A percentile compares a stretch with the other conserved stretches of the same genome.
Conservation (phyloP, 2,797 vertebrate species). For the Clarias pachynema region DNA sequence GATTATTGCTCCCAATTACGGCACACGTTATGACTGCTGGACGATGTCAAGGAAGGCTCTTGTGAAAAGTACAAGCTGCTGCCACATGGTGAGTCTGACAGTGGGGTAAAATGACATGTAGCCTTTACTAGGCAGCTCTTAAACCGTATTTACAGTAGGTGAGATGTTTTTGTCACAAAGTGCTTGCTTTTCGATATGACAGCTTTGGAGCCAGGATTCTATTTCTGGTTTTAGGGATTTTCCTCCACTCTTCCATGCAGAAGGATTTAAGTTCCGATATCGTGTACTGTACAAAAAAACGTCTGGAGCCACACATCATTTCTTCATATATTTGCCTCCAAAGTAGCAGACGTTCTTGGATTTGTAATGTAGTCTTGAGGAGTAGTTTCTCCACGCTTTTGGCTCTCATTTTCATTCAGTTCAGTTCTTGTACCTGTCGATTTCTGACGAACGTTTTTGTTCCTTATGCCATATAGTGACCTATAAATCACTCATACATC, state of each 20-base stretch:
- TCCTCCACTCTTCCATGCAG: not conserved
- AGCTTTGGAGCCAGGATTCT: not conserved
- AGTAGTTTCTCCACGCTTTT: too few species aligned
- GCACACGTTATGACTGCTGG: constrained; percentile 59
- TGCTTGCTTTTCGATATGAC: too few species aligned
- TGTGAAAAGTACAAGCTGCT: not conserved
- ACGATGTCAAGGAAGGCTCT: not conserved
- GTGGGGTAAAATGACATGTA: not conserved
- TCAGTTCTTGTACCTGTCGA: too few species aligned
- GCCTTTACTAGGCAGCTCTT: not conserved
- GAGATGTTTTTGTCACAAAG: not conserved
- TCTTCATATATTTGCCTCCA: too few species aligned
- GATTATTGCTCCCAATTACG: constrained; percentile 53
- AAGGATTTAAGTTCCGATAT: not conserved
- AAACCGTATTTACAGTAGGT: not conserved
- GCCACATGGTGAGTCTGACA: not conserved
- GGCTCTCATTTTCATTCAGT: too few species aligned
- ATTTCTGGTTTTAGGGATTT: not conserved
- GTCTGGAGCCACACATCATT: too few species aligned
- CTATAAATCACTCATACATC: too few species aligned
- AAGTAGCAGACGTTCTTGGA: too few species aligned
- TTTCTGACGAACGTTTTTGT: too few species aligned
- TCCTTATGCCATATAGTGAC: too few species aligned
- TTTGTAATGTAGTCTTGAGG: too few species aligned
- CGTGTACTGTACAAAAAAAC: too few species aligned